Percentiles rank a stretch among this genome's conserved stretches.
Conservation (phyloP, 1,140 invertebrate genomes). For the Orussus abietinus region DNA sequence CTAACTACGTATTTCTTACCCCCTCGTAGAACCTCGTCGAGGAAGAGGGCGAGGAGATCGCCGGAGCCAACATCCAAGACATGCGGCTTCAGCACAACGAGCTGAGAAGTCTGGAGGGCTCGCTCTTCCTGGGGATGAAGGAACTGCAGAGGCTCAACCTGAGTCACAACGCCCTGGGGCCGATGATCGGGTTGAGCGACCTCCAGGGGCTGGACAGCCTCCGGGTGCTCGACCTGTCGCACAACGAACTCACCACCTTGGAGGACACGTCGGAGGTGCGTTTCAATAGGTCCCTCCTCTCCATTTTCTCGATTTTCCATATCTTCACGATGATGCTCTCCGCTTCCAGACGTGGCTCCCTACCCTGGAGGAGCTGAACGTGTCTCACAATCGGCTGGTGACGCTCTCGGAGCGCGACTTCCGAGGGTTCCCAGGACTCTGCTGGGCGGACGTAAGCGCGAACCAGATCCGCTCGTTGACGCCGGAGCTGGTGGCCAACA, state of each 20-base stretch:
- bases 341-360: conserved; percentile 70
- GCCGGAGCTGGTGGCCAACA: conserved; percentile 71
- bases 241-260: conserved; percentile 70
- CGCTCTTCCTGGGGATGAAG: conserved; percentile 65
- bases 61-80: conserved; percentile 61
- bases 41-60: conserved; percentile 54
- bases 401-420: conserved; percentile 71
- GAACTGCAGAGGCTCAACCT: conserved; percentile 68
- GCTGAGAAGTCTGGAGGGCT: conserved; percentile 65
- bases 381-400: conserved; percentile 67
- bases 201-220: conserved; percentile 69
- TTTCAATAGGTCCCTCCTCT: conserved; percentile 4
- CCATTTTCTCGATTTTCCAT: not conserved
- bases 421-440: conserved; percentile 72
- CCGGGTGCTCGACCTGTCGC: conserved; percentile 68
- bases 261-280: conserved; percentile 76
- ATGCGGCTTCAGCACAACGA: conserved; percentile 70
- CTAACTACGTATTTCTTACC: not conserved
- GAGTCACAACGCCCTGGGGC: conserved; percentile 67
- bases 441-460: conserved; percentile 70
- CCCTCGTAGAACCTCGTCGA: conserved; percentile 67
- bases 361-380: conserved; percentile 68
- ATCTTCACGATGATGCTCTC: conserved; percentile 18
- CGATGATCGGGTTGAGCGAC: conserved; percentile 68
- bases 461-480: conserved; percentile 70